Conservation (phyloP, 2,113 vertebrate species). For the Cyprichromis sp. region DNA sequence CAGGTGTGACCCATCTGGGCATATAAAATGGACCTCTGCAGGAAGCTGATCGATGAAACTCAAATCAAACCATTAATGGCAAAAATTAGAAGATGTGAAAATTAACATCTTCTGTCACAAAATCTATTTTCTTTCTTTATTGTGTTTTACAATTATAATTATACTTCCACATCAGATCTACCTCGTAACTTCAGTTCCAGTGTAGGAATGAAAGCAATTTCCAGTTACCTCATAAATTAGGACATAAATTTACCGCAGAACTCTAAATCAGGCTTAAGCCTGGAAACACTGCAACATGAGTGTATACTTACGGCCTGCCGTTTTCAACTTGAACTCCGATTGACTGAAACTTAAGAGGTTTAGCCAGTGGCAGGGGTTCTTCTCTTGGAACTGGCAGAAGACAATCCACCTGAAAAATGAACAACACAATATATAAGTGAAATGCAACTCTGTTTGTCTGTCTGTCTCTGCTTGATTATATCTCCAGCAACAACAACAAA, state of each 20-base stretch:
- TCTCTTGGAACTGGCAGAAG: constrained; percentile 86
- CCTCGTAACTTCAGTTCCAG: neutral
- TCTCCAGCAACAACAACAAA: neutral
- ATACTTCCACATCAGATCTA: neutral
- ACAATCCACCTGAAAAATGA: constrained; percentile 88
- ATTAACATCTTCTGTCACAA: neutral
- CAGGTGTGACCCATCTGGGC: neutral
- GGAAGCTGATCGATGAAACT: neutral
- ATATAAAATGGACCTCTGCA: neutral
- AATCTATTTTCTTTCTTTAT: neutral
- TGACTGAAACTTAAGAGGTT: constrained; percentile 87
- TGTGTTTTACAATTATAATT: neutral
- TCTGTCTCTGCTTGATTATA: neutral
- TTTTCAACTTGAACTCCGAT: constrained; percentile 99
- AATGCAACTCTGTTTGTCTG: neutral
- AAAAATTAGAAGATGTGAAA: neutral
- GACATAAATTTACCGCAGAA: neutral
- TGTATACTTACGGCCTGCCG: constrained; percentile 92
- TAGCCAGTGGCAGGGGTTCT: constrained; percentile 78
- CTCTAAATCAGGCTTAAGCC: neutral
- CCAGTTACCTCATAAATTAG: neutral
- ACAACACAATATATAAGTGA: neutral
- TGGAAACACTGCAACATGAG: neutral
- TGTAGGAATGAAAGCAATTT: neutral
- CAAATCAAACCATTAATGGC: neutral